Conservation (phyloP, 1,140 invertebrate species). For the Tigriopus japonicus region DNA sequence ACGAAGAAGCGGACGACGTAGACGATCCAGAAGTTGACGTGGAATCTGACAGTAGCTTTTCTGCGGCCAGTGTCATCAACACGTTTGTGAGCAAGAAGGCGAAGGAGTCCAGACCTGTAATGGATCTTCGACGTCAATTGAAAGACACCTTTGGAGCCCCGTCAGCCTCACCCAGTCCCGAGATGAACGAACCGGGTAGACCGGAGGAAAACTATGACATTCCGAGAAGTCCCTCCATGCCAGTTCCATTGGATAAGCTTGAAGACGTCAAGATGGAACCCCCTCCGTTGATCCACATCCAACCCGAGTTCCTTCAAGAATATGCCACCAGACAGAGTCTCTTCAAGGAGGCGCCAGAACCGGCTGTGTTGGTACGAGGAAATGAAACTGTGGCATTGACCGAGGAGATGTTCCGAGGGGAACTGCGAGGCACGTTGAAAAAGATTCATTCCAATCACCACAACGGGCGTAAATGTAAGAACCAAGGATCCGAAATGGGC, state of each 20-base stretch:
- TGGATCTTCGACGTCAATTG: constrained; percentile 1
- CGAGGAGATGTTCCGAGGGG: constrained; percentile 19
- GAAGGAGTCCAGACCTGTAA: too few relatives aligned
- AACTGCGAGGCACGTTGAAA: background rate
- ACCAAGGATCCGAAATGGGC: background rate
- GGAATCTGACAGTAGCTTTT: too few relatives aligned
- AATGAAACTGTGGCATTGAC: constrained; percentile 18
- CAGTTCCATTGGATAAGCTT: too few relatives aligned
- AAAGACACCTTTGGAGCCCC: background rate
- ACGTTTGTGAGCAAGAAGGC: background rate
- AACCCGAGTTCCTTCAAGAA: background rate
- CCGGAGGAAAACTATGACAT: too few relatives aligned
- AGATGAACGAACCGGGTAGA: too few relatives aligned
- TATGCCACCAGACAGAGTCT: constrained; percentile 18
- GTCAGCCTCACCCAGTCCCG: background rate
- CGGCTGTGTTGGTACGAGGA: constrained; percentile 17
- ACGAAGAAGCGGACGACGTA: too few relatives aligned
- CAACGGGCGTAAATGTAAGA: background rate
- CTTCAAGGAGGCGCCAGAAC: constrained; percentile 19
- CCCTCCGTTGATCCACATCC: too few relatives aligned
- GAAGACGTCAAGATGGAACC: too few relatives aligned
- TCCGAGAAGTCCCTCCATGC: too few relatives aligned
- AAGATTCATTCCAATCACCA: constrained; percentile 1
- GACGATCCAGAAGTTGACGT: too few relatives aligned
- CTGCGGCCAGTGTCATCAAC: background rate